Evolutionary conservation across 2,888 invertebrate species (phyloP), one percentile per base, ranked within the genome.

Genomic region (Miltochrista miniata): DNA sequence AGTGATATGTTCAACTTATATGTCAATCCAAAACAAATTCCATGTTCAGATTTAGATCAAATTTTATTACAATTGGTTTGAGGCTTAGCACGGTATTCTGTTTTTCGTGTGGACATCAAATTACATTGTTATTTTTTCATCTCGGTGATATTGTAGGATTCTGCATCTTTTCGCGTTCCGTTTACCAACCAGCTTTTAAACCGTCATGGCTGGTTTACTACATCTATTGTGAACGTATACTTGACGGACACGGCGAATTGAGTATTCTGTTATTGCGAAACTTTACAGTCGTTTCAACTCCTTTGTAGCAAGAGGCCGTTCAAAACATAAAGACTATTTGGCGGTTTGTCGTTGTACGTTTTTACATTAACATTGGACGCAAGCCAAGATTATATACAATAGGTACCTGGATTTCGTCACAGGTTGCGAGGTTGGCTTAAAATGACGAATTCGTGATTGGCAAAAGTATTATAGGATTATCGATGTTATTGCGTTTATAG

Each of bases 381-480:
- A 50, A 76, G 87, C 88, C 89, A 88, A 77, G 48, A 58, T 24
- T 48, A 68, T 68, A 74, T 64, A 77, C 76, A 75, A 74, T 80
- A 8, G 8, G 5, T 31, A 79, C 77, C 76, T 81, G 75, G 52
- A 60, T 60, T 72, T 74, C 77, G 74, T 79, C 78, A 78, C 74
- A 70, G 70, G 66, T 70, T 70, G 71, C 72, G 79, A 85, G 84
- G 86, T 71, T 77, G 63, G 45, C 44, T 47, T 56, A 38, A 52
- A 54, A 56, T 61, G 52, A 59, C 60, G 29, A 54, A 33, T 51
- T 35, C 61, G 47, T 52, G 44, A 49, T 52, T 48, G 31, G 31
- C 2, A 31, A 48, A 53, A 34, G 5, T 24, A 24, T 5, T 2
- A 24, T 24, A 5, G 5, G 18, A 24, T 24, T 24, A 24, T 24